Percentiles rank a stretch among this genome's conserved stretches.
phyloP scores from a whole-genome alignment of 2,113 vertebrate genomes.

The Sapayoa aenigma region DNA sequence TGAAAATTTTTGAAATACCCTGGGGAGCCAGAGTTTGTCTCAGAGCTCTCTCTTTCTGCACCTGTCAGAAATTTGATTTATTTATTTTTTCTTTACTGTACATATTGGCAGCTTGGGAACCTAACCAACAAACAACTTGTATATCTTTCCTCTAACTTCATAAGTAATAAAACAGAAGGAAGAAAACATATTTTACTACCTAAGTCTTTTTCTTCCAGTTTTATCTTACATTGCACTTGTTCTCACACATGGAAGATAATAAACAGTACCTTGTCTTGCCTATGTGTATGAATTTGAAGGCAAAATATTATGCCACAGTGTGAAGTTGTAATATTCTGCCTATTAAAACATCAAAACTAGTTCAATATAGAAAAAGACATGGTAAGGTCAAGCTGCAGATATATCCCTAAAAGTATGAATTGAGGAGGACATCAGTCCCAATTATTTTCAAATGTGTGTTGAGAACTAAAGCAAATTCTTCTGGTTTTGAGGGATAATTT shows the following conservation, averaged over 20 bases:
- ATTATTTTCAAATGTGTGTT: neutral
- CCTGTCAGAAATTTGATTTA: slow-evolving; percentile 55
- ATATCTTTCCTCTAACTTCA: slow-evolving; percentile 24
- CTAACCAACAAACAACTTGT: slow-evolving; percentile 54
- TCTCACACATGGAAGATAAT: slow-evolving; percentile 1
- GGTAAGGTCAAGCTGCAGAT: slow-evolving; percentile 13
- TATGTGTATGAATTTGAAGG: slow-evolving; percentile 7
- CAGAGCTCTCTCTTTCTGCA: slow-evolving; percentile 40
- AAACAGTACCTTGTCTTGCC: slow-evolving; percentile 20
- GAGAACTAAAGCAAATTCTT: neutral
- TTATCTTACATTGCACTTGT: slow-evolving; percentile 8
- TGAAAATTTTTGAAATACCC: slow-evolving; percentile 12
- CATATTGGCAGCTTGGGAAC: slow-evolving; percentile 53
- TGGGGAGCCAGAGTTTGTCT: slow-evolving; percentile 26
- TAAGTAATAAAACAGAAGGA: slow-evolving; percentile 17
- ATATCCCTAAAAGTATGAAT: neutral
- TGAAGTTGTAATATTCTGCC: slow-evolving; percentile 24
- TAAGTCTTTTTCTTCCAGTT: slow-evolving; percentile 9
- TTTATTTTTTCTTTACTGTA: slow-evolving; percentile 24
- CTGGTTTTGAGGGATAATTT: neutral
- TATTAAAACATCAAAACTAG: slow-evolving; percentile 44
- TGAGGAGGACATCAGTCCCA: neutral
- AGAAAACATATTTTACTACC: slow-evolving; percentile 35
- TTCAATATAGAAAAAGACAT: slow-evolving; percentile 38
- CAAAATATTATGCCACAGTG: slow-evolving; percentile 51